Percentiles rank a stretch among this genome's conserved stretches.
These are phyloP conservation scores for Aselliscus stoliczkanus DNA, from an alignment of 2,797 vertebrate species.

Conservation along the genomic window DNA sequence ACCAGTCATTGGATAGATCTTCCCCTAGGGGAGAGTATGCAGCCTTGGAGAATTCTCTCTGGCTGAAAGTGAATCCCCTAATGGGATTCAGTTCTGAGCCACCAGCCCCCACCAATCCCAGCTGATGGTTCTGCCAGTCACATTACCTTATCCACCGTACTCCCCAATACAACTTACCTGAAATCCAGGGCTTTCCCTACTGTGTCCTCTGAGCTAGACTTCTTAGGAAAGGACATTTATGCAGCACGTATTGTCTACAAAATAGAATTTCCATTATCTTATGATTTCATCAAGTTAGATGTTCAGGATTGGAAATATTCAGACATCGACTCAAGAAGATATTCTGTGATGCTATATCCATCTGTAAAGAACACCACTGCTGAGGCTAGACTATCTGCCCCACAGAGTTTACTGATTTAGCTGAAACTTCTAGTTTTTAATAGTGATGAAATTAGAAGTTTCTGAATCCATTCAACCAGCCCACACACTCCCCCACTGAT, in stretches of 20 bases:
- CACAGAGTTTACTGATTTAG: not conserved
- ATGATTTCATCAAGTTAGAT: not conserved
- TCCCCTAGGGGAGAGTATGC: not conserved
- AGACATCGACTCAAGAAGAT: not conserved
- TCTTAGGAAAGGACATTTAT: not conserved
- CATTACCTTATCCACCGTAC: rapidly evolving
- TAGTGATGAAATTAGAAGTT: not conserved
- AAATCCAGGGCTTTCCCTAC: not conserved
- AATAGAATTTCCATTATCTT: not conserved
- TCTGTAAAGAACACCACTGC: not conserved
- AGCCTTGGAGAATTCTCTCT: not conserved
- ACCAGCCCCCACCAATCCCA: not conserved
- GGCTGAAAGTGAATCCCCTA: not conserved
- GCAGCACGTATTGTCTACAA: not conserved
- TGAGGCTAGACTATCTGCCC: not conserved
- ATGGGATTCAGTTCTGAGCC: not conserved
- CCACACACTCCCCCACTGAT: no score
- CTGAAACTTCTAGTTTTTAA: not conserved
- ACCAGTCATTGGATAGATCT: not conserved
- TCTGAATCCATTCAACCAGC: not conserved
- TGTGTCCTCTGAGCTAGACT: not conserved
- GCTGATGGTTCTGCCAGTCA: not conserved
- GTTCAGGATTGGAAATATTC: not conserved
- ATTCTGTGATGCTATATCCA: not conserved
- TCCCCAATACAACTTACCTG: not conserved